These are phyloP conservation scores for Macrostomum lignano DNA, from an alignment of 1,140 invertebrate species.

Conservation along the genomic window DNA sequence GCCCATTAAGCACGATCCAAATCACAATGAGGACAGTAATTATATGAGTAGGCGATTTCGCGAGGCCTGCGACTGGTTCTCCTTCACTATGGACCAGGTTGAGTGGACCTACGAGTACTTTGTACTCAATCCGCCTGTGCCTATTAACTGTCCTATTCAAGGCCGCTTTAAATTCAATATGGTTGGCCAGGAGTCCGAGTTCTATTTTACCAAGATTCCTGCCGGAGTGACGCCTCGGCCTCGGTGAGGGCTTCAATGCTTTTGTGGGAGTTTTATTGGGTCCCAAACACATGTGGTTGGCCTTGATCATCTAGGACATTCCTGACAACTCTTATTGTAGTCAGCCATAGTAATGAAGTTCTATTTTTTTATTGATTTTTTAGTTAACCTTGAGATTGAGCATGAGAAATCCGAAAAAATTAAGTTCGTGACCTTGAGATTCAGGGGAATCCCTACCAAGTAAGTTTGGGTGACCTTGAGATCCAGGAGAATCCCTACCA, in stretches of 20 bases:
- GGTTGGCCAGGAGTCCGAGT: constrained; percentile 37
- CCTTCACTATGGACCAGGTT: constrained; percentile 21
- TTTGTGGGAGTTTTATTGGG: no score
- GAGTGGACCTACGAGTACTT: constrained; percentile 13
- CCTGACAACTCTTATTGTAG: no score
- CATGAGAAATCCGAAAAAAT: no score
- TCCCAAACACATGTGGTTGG: no score
- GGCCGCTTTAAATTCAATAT: constrained; percentile 80
- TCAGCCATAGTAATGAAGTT: no score
- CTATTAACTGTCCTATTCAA: constrained; percentile 69
- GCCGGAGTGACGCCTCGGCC: constrained; percentile 72
- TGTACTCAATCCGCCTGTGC: constrained; percentile 56
- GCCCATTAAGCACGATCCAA: constrained; percentile 1
- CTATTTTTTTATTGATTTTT: no score
- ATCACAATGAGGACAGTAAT: background rate
- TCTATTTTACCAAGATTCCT: constrained; percentile 62
- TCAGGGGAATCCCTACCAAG: no score
- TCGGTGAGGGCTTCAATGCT: constrained; percentile 62
- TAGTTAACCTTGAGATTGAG: no score
- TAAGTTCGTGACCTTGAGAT: no score
- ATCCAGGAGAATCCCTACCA: no score
- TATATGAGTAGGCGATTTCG: constrained; percentile 17
- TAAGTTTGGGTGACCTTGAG: no score
- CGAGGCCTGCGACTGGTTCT: constrained; percentile 22
- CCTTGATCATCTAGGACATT: no score